Conservation (phyloP, 1,140 invertebrate genomes). For the Dendroctonus ponderosae region DNA sequence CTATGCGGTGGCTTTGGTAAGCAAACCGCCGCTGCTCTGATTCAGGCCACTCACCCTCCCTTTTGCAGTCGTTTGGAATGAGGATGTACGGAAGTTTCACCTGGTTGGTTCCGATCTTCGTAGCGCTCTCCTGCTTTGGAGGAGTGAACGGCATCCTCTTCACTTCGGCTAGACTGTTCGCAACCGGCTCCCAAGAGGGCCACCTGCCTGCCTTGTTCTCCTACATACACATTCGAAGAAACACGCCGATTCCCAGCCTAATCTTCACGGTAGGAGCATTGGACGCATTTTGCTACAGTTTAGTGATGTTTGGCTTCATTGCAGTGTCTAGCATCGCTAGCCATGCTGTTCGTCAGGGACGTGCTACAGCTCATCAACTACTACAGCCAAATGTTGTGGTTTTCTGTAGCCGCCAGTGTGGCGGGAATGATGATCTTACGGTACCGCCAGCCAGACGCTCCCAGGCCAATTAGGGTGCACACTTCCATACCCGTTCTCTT, state of each 20-base stretch:
- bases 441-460: slow-evolving; percentile 67
- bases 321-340: slow-evolving; percentile 69
- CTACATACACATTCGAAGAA: slow-evolving; percentile 69
- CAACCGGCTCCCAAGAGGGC: slow-evolving; percentile 76
- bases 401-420: slow-evolving; percentile 73
- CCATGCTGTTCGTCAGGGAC: slow-evolving; percentile 70
- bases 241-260: slow-evolving; percentile 79
- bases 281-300: slow-evolving; percentile 15
- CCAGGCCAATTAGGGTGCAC: slow-evolving; percentile 78
- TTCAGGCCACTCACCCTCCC: slow-evolving; percentile 6
- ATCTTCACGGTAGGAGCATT: slow-evolving; percentile 66
- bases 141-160: slow-evolving; percentile 91
- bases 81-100: slow-evolving; percentile 72
- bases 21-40: slow-evolving; percentile 29
- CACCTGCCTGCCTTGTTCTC: slow-evolving; percentile 79
- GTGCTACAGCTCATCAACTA: slow-evolving; percentile 75
- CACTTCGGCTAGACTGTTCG: slow-evolving; percentile 77
- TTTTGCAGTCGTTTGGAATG: slow-evolving; percentile 72
- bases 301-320: slow-evolving; percentile 39
- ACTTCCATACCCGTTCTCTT: slow-evolving; percentile 79
- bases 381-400: slow-evolving; percentile 76
- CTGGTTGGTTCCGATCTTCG: slow-evolving; percentile 85
- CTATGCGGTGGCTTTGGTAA: slow-evolving; percentile 81
- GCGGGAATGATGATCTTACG: slow-evolving; percentile 78
- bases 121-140: slow-evolving; percentile 80